Percentiles rank a stretch among this genome's conserved stretches.
phyloP scores from a whole-genome alignment of 2,113 vertebrate species.

The Salvelinus sp. region DNA sequence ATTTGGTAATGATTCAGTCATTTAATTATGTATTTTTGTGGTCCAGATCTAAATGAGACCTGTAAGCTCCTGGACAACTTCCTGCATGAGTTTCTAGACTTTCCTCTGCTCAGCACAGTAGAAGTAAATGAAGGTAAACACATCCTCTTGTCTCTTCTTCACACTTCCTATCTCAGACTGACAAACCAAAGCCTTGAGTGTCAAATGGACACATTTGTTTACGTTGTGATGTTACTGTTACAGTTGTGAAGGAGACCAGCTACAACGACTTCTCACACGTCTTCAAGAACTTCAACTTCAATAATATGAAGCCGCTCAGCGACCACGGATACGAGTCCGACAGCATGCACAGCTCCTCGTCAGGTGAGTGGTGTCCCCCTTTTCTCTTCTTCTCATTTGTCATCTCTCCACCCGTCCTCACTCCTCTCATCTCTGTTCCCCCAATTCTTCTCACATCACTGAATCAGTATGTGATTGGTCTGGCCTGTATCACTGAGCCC shows the following conservation, averaged over 20 bases:
- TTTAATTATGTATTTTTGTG: too few relatives aligned
- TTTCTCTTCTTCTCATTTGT: background rate
- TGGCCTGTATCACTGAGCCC: background rate
- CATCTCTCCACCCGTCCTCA: background rate
- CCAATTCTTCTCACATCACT: too few relatives aligned
- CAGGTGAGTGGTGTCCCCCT: slow-evolving; percentile 72
- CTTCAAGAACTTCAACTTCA: slow-evolving; percentile 29
- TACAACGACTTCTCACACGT: slow-evolving; percentile 66
- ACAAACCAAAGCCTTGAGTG: background rate
- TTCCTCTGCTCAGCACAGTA: slow-evolving; percentile 61
- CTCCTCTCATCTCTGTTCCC: too few relatives aligned
- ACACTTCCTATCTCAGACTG: background rate
- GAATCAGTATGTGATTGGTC: background rate
- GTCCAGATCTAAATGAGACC: slow-evolving; percentile 66
- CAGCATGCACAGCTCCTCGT: slow-evolving; percentile 77
- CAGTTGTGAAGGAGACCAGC: slow-evolving; percentile 65
- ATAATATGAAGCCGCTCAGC: slow-evolving; percentile 38
- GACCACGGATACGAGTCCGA: slow-evolving; percentile 74
- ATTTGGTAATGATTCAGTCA: too few relatives aligned
- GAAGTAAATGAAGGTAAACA: slow-evolving; percentile 54
- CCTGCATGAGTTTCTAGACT: slow-evolving; percentile 59
- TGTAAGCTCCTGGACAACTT: slow-evolving; percentile 70
- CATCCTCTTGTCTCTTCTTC: too few relatives aligned
- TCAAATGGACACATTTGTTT: background rate
- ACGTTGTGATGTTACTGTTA: slow-evolving; percentile 2